Conservation (phyloP, 1,140 invertebrate species). For the Eciton burchellii region DNA sequence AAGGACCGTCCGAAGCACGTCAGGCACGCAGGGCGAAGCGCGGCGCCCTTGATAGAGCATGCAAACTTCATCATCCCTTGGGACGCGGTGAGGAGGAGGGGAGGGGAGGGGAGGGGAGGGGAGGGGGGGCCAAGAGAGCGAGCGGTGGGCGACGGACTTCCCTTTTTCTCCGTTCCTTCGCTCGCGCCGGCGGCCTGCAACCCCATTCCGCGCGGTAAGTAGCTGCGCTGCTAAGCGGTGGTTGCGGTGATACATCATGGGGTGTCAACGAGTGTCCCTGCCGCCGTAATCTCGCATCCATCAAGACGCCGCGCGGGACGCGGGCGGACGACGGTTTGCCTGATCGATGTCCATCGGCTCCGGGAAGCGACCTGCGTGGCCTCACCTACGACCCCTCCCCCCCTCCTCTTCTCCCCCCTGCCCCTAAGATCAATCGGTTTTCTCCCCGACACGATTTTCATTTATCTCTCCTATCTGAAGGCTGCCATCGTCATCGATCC, state of each 20-base stretch:
- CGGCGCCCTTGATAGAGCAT: constrained; percentile 58
- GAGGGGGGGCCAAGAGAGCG: no score
- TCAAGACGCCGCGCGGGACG: constrained; percentile 69
- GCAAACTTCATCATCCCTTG: constrained; percentile 45
- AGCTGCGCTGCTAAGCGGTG: constrained; percentile 69
- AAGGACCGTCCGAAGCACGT: neutral
- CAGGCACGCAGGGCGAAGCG: constrained; percentile 16
- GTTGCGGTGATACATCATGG: constrained; percentile 77
- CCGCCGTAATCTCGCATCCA: constrained; percentile 79
- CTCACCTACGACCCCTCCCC: constrained; percentile 67
- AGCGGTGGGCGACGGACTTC: no score
- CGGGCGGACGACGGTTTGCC: constrained; percentile 63
- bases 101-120: neutral
- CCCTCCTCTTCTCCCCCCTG: constrained; percentile 2
- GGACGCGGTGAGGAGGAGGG: no score
- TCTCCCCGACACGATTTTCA: constrained; percentile 69
- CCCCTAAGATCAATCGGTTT: constrained; percentile 67
- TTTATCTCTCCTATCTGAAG: constrained; percentile 71
- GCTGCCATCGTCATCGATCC: constrained; percentile 60
- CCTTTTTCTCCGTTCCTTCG: constrained; percentile 51
- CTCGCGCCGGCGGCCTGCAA: constrained; percentile 23
- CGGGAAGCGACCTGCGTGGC: constrained; percentile 58
- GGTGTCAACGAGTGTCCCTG: constrained; percentile 78
- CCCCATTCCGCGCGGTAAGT: constrained; percentile 67
- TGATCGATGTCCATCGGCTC: constrained; percentile 75